These are phyloP conservation scores for Panzeria rudis DNA, from an alignment of 2,888 invertebrate species.

Conservation along the genomic window DNA sequence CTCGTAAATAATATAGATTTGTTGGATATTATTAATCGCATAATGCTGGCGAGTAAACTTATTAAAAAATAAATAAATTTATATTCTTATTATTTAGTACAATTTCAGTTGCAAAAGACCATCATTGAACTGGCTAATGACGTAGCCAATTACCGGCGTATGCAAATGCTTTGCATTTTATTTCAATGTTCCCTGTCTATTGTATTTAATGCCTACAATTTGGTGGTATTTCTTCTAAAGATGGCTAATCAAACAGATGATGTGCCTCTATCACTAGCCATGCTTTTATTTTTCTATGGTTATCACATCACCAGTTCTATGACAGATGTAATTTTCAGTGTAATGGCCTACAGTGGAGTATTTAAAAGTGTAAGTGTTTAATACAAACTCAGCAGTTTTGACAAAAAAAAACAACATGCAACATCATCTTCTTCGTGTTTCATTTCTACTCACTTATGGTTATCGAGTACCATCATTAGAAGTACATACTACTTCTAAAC, in stretches of 20 bases:
- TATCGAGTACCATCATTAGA: too few species aligned
- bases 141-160: slow-evolving; percentile 44
- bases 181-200: slow-evolving; percentile 65
- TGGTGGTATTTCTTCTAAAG: slow-evolving; percentile 68
- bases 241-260: slow-evolving; percentile 9
- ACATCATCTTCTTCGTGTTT: too few species aligned
- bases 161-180: slow-evolving; percentile 65
- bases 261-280: slow-evolving; percentile 18
- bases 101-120: slow-evolving; percentile 54
- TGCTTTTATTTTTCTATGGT: slow-evolving; percentile 65
- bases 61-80: neutral
- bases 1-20: slow-evolving; percentile 3
- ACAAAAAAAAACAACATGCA: too few species aligned
- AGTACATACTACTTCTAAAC: too few species aligned
- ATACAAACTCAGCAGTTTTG: too few species aligned
- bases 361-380: slow-evolving; percentile 52
- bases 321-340: slow-evolving; percentile 45
- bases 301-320: slow-evolving; percentile 56
- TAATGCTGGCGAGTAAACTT: slow-evolving; percentile 40
- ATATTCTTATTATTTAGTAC: neutral
- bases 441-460: neutral
- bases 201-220: slow-evolving; percentile 72
- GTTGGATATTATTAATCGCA: slow-evolving; percentile 41
- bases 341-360: slow-evolving; percentile 46
- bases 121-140: slow-evolving; percentile 49